Conservation (phyloP, 2,113 vertebrate genomes). For the Corythornis cristatus region DNA sequence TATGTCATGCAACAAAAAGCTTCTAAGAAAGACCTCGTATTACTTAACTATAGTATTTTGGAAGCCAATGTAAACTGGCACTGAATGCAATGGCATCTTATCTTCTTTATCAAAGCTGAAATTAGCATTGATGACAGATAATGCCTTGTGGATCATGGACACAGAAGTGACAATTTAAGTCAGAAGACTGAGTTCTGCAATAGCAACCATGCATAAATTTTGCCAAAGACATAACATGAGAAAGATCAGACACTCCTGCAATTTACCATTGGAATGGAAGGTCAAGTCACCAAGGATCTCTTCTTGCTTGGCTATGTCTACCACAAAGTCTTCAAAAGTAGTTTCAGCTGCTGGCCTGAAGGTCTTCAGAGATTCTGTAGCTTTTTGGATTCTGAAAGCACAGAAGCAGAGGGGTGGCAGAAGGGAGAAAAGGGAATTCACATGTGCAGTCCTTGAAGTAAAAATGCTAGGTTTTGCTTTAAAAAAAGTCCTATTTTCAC, state of each 20-base stretch:
- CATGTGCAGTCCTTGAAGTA: background rate
- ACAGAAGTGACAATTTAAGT: background rate
- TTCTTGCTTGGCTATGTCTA: slow-evolving; percentile 88
- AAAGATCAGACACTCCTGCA: background rate
- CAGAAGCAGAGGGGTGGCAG: background rate
- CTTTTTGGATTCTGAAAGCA: slow-evolving; percentile 89
- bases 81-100: background rate
- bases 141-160: background rate
- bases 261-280: slow-evolving; percentile 87
- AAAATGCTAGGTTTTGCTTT: background rate
- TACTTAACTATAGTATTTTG: background rate
- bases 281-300: slow-evolving; percentile 85
- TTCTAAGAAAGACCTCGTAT: background rate
- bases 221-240: background rate
- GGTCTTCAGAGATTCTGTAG: slow-evolving; percentile 90
- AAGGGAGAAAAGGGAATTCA: background rate
- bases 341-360: slow-evolving; percentile 89
- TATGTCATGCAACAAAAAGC: background rate
- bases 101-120: background rate
- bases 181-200: background rate
- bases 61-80: background rate
- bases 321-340: slow-evolving; percentile 90
- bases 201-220: background rate
- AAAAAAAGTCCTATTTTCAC: background rate
- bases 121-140: background rate